These are phyloP conservation scores for Aplysina aerophoba DNA, from an alignment of 37 sponge, comb jelly and placozoan genomes.

Conservation along the genomic window DNA sequence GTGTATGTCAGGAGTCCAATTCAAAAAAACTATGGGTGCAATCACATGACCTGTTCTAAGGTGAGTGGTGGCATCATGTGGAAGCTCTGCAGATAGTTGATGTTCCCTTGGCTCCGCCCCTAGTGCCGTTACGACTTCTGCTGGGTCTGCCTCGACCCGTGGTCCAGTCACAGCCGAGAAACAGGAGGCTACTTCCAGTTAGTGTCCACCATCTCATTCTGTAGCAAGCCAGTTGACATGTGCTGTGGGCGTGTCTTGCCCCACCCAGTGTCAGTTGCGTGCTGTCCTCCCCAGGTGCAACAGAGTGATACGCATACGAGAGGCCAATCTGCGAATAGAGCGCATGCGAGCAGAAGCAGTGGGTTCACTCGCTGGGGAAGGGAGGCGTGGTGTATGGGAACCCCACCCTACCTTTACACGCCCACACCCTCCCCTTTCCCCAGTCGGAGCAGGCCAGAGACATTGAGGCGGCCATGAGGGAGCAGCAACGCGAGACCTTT, in stretches of 20 bases:
- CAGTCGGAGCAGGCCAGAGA: no score
- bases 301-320: constrained; percentile 46
- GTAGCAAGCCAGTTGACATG: background rate
- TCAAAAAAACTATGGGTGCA: constrained; percentile 81
- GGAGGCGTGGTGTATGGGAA: no score
- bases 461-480: no score
- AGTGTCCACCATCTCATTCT: constrained; percentile 27
- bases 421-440: no score
- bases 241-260: background rate
- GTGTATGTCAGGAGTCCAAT: constrained; percentile 54
- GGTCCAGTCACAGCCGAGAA: constrained; percentile 58
- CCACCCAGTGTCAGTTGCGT: background rate
- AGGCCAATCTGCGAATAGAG: constrained; percentile 41
- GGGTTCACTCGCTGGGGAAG: no score
- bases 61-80: constrained; percentile 35
- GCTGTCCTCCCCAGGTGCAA: constrained; percentile 53
- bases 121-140: constrained; percentile 83
- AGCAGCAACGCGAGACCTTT: background rate
- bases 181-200: constrained; percentile 84
- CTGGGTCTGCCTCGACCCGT: constrained; percentile 82
- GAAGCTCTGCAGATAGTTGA: background rate
- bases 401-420: no score
- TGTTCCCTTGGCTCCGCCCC: background rate
- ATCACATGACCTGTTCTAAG: constrained; percentile 80
- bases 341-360: constrained; percentile 36